These are phyloP conservation scores for Drosophila neotestacea DNA, from an alignment of 2,888 invertebrate genomes.

Conservation along the genomic window DNA sequence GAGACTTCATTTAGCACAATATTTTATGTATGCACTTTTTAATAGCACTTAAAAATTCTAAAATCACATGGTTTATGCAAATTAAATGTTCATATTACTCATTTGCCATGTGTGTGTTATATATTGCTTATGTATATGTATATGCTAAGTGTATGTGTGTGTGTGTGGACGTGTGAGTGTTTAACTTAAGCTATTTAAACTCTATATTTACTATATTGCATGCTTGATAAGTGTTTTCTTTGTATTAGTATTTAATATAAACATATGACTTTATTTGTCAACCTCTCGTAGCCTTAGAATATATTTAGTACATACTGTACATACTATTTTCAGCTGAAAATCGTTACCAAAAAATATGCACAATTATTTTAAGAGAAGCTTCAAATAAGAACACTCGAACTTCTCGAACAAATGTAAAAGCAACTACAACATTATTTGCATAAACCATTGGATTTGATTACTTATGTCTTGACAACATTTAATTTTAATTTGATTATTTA, in stretches of 20 bases:
- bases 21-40: slow-evolving; percentile 18
- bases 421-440: slow-evolving; percentile 81
- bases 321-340: slow-evolving; percentile 73
- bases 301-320: slow-evolving; percentile 32
- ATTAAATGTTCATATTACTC: slow-evolving; percentile 59
- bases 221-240: slow-evolving; percentile 1
- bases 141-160: slow-evolving; percentile 5
- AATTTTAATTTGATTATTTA: slow-evolving; percentile 28
- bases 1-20: slow-evolving; percentile 8
- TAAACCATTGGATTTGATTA: slow-evolving; percentile 84
- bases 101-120: slow-evolving; percentile 22
- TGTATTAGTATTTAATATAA: slow-evolving; percentile 1
- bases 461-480: slow-evolving; percentile 66
- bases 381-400: slow-evolving; percentile 32
- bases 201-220: neutral
- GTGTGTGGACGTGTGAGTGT: slow-evolving; percentile 21
- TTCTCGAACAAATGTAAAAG: slow-evolving; percentile 33
- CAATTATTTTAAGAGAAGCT: slow-evolving; percentile 62
- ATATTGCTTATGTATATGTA: slow-evolving; percentile 1
- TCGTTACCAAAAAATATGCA: slow-evolving; percentile 83
- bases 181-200: slow-evolving; percentile 9
- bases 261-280: slow-evolving; percentile 1
- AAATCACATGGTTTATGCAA: slow-evolving; percentile 79
- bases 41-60: slow-evolving; percentile 20
- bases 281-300: slow-evolving; percentile 26